Evolutionary conservation across 2,113 vertebrate species (phyloP).

Genomic region (Verasper variegatus): DNA sequence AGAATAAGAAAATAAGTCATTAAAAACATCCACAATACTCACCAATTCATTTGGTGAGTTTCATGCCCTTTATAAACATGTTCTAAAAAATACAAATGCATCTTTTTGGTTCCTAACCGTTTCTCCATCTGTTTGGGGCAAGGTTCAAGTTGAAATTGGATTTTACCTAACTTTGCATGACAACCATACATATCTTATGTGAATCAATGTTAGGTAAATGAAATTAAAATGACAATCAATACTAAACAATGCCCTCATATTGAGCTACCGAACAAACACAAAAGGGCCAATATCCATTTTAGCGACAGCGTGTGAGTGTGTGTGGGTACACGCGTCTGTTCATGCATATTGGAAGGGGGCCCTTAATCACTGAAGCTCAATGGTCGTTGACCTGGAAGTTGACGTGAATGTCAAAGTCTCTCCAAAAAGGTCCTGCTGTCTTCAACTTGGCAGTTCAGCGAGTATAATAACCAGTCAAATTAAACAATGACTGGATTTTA

Average conservation of each 20-base stretch:
- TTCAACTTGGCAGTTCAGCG: constrained; percentile 59
- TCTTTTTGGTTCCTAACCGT: constrained; percentile 43
- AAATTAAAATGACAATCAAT: constrained; percentile 81
- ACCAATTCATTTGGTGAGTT: constrained; percentile 13
- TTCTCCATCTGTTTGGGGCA: constrained; percentile 76
- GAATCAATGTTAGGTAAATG: constrained; percentile 78
- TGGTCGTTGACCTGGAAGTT: constrained; percentile 82
- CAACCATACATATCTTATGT: constrained; percentile 77
- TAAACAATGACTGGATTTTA: constrained; percentile 41
- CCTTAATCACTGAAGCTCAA: constrained; percentile 77
- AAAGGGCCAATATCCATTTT: constrained; percentile 73
- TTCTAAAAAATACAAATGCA: constrained; percentile 10
- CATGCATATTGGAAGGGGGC: constrained; percentile 70
- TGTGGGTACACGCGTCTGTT: constrained; percentile 70
- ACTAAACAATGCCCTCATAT: constrained; percentile 74
- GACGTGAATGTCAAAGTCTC: constrained; percentile 76
- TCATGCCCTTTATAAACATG: neutral
- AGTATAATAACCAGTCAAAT: constrained; percentile 47
- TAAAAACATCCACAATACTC: neutral
- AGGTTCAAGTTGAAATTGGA: constrained; percentile 73
- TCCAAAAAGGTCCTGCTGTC: constrained; percentile 72
- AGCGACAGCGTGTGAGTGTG: constrained; percentile 56
- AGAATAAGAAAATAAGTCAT: neutral
- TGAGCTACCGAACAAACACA: constrained; percentile 76
- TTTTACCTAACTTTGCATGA: constrained; percentile 76